Percentiles rank a stretch among this genome's conserved stretches.
phyloP scores from a whole-genome alignment of 2,797 vertebrate species.

The Hylomyscus alleni region DNA sequence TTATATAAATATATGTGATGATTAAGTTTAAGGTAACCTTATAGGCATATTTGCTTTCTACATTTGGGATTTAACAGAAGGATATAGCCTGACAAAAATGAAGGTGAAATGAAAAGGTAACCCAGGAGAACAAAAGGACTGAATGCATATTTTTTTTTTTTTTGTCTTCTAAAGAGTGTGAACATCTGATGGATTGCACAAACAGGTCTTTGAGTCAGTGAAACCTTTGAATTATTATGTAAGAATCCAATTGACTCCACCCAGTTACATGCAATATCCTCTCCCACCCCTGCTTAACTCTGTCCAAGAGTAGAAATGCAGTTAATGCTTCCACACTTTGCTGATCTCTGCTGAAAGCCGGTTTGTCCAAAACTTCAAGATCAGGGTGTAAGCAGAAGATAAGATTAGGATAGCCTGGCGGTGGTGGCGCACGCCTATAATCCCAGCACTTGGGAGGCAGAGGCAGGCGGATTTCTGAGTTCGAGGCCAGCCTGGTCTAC shows the following conservation, averaged over 20 bases:
- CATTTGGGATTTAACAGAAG: not conserved
- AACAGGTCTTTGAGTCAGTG: not conserved
- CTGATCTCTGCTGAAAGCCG: not conserved
- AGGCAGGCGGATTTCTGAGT: too few species aligned
- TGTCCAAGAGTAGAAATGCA: not conserved
- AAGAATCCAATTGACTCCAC: not conserved
- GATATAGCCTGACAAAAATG: not conserved
- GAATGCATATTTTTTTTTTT: not conserved
- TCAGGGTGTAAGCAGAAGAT: not conserved
- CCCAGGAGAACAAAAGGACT: not conserved
- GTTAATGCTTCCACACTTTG: not conserved
- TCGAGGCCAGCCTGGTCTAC: too few species aligned
- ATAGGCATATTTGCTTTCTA: not conserved
- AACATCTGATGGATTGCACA: not conserved
- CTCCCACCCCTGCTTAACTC: not conserved
- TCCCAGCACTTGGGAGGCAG: too few species aligned
- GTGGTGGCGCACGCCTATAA: too few species aligned
- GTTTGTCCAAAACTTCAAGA: not conserved
- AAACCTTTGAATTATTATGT: not conserved
- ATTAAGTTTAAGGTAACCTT: not conserved
- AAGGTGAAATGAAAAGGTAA: not conserved
- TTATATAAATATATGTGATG: not conserved
- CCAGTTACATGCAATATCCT: not conserved
- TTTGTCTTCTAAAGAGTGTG: not conserved
- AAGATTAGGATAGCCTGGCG: too few species aligned